phyloP scores from a whole-genome alignment of 2,888 invertebrate genomes.

The Ellobium chinense region DNA sequence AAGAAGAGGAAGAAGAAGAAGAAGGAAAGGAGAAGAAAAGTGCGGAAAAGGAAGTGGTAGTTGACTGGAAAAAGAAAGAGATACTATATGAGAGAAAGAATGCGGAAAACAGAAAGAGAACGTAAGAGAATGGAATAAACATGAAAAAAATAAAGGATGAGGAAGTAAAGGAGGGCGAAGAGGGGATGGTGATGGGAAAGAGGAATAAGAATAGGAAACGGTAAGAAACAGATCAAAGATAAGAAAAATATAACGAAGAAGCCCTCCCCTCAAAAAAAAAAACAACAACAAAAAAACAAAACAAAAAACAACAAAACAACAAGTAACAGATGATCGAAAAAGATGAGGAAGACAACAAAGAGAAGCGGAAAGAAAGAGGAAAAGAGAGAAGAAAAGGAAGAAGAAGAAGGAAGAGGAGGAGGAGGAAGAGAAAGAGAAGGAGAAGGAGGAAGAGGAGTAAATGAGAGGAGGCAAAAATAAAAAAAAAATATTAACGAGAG shows the following conservation, averaged over 20 bases:
- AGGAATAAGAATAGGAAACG: background rate
- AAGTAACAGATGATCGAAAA: no score
- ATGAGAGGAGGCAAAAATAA: background rate
- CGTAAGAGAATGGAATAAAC: background rate
- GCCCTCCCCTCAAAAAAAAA: no score
- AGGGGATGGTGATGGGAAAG: background rate
- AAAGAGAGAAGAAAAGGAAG: background rate
- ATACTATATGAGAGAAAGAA: background rate
- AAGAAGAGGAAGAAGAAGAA: background rate
- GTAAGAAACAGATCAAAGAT: no score
- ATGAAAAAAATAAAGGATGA: slow-evolving; percentile 6
- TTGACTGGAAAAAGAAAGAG: background rate
- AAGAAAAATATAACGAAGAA: no score
- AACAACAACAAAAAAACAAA: no score
- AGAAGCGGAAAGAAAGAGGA: no score
- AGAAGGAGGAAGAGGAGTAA: background rate
- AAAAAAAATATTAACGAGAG: background rate
- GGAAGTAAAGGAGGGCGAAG: slow-evolving; percentile 12
- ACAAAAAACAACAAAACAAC: no score
- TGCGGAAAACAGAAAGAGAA: background rate
- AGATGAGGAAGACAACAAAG: no score
- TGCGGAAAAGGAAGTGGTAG: background rate
- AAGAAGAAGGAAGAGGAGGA: background rate
- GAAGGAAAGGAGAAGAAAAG: background rate
- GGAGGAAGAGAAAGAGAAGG: background rate